Evolutionary conservation across 2,113 vertebrate genomes (phyloP).

Genomic region (Misgurnus anguillicaudatus): DNA sequence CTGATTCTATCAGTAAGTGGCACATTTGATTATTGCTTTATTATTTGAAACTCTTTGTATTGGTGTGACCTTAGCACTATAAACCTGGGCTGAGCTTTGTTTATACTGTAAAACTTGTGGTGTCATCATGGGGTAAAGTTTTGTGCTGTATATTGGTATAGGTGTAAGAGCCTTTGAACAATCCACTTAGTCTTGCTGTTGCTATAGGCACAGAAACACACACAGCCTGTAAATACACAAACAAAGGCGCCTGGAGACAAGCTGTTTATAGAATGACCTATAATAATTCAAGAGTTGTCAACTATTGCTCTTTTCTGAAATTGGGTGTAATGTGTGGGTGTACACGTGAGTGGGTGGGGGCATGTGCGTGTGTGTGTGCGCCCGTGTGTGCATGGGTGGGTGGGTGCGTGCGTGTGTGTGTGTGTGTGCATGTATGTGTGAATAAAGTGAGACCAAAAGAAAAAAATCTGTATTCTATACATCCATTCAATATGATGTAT

Average conservation of each 20-base stretch:
- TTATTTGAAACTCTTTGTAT: too few relatives aligned
- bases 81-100: too few relatives aligned
- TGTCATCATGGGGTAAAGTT: neutral
- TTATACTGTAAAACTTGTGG: neutral
- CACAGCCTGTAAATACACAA: neutral
- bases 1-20: too few relatives aligned
- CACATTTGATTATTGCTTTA: too few relatives aligned
- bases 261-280: conserved; percentile 26
- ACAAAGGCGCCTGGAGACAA: neutral
- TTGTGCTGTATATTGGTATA: neutral
- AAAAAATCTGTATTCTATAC: too few relatives aligned
- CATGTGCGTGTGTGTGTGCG: neutral
- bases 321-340: neutral
- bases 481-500: too few relatives aligned
- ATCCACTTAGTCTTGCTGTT: neutral
- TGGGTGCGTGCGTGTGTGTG: neutral
- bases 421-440: neutral
- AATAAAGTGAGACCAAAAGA: neutral
- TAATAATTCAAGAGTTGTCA: conserved; percentile 11
- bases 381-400: neutral
- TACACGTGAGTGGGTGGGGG: neutral
- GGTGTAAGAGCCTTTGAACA: neutral
- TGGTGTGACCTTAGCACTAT: too few relatives aligned
- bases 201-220: neutral
- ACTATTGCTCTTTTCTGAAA: neutral